Evolutionary conservation across 2,888 invertebrate genomes (phyloP), one percentile per base, ranked within the genome.

Genomic region (Ophion ventricosus): DNA sequence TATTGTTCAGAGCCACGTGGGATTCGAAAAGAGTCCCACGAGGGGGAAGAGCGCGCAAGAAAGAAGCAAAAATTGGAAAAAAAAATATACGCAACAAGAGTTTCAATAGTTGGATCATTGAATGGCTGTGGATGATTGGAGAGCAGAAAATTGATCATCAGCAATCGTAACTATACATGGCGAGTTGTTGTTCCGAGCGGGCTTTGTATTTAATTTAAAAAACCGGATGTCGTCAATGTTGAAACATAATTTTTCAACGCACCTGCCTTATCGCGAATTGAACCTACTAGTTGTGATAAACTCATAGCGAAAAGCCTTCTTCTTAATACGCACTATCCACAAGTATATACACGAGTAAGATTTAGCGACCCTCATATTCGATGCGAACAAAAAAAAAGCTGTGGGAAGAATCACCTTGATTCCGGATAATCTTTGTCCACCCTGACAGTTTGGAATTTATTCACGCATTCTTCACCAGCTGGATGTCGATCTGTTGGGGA

Each of bases 361-460:
- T 23, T 59, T 35, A 35, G 35, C 20, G 20, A 66, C 25, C 3
- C 25, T 25, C 40, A 40, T 26, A 3, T 25, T 66, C 25, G 67
- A 67, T 67, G 35, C 8, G 35, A 35, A 35, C 35, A 35, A 35
- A 35, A 7, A 35, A 7, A 23, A 40, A 57, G n/a, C 43, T 25
- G n/a, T 69, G 40, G 23, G 35, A n/a, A 29, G 59, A 59, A 67
- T 76, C 25, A 67, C 8, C 54, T 67, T 57, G 66, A 67, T 76
- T 76, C 35, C 43, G 49, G 29, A 74, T 80, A 59, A 23, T 56
- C 49, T 40, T 23, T 63, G 23, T 29, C 11, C 49, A 43, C 26
- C 54, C 26, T 35, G 56, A 20, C 49, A 59, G 59, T 10, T 23
- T 26, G 23, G 57, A 80, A 80, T 80, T 74, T 80, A 80, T 80